phyloP scores from a whole-genome alignment of 1,140 invertebrate species.

The Polyergus mexicanus region DNA sequence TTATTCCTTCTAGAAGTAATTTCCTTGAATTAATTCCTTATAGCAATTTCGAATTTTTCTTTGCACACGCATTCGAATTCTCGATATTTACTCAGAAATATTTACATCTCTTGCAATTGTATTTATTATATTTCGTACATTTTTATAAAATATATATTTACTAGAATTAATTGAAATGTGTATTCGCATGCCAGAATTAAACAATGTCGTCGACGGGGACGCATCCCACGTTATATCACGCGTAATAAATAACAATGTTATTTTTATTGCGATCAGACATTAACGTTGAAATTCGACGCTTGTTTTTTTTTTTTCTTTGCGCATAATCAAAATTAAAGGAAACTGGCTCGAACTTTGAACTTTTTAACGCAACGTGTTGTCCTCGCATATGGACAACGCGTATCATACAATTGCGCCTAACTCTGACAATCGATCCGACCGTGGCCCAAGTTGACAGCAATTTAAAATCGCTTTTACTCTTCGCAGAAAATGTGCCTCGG shows the following conservation, averaged over 20 bases:
- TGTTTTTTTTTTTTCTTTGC: neutral
- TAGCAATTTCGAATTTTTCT: conserved; percentile 4
- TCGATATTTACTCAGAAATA: conserved; percentile 14
- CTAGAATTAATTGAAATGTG: neutral
- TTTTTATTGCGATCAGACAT: neutral
- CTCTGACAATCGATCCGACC: conserved; percentile 84
- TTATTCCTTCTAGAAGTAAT: neutral
- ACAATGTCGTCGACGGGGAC: neutral
- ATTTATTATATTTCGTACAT: neutral
- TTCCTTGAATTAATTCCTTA: neutral
- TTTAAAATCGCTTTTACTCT: conserved; percentile 79
- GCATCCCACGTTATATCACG: neutral
- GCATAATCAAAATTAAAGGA: conserved; percentile 37
- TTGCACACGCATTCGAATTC: neutral
- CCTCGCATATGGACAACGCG: conserved; percentile 42
- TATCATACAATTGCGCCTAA: conserved; percentile 81
- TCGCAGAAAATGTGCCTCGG: conserved; percentile 42
- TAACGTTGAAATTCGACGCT: neutral
- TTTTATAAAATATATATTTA: neutral
- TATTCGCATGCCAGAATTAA: neutral
- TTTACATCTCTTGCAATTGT: neutral
- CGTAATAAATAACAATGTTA: conserved; percentile 19
- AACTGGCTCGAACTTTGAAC: conserved; percentile 49
- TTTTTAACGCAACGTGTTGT: conserved; percentile 43
- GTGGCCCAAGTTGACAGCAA: conserved; percentile 85